Evolutionary conservation across 2,797 vertebrate species (phyloP), one percentile per base, ranked within the genome.

Genomic region (Brotula barbata): DNA sequence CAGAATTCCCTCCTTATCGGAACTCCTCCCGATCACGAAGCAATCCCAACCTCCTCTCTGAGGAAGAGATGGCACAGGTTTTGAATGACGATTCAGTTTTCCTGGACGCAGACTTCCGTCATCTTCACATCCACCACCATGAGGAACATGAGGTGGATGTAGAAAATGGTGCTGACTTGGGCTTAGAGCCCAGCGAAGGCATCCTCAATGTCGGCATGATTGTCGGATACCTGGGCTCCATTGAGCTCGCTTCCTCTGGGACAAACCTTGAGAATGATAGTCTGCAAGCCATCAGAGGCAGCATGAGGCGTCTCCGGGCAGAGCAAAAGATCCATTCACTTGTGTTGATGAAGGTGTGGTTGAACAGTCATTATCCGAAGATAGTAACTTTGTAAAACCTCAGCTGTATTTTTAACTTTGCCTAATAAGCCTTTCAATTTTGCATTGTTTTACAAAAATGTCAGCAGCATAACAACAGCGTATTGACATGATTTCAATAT

Each of bases 171-270:
- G 93, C 89, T 1, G 93, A 93, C 68, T 90, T 93, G 58, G 89
- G 67, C 7, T 68, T 93, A 1, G 94, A 95, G 67, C 70, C 84
- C 19, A 51, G 68, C 2, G 95, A 94, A 1, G 94, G 92, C n/a
- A 95, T 99, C 77, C 87, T 99, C 43, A 98, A 98, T 0, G 95
- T 97, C 14, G 96, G 95, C 65, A 98, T 99, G 97, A 90, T 99
- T 0, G 95, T 99, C 0, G 97, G 97, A 42, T 99, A 99, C 63
- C 84, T 99, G n/a, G 97, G 97, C 41, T 99, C 97, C 12, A 99
- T 99, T 0, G 97, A 99, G 64, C 90, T 99, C 20, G 96, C 97
- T 10, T 96, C 96, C 25, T 92, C 92, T 0, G 92, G 94, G 3
- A 89, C 90, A 0, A 98, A 91, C 85, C 75, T 98, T 52, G 97